Percentiles rank a stretch among this genome's conserved stretches.
These are phyloP conservation scores for Anas bernieri DNA, from an alignment of 2,797 vertebrate genomes.

Conservation along the genomic window DNA sequence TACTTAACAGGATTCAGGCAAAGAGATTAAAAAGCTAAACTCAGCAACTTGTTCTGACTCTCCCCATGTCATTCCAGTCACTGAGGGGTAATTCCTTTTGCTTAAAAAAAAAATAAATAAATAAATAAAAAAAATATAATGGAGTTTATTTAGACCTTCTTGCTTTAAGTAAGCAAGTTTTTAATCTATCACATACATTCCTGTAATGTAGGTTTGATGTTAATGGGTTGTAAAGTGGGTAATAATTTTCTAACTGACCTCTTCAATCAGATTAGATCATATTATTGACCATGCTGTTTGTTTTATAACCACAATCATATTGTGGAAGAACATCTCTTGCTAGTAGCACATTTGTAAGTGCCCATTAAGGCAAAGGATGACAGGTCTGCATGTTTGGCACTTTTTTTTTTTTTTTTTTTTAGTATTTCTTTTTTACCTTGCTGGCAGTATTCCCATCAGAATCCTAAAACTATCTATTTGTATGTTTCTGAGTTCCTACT, in stretches of 20 bases:
- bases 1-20: conserved; percentile 30
- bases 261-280: conserved; percentile 81
- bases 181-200: conserved; percentile 78
- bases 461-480: conserved; percentile 51
- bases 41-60: conserved; percentile 60
- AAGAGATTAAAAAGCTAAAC: conserved; percentile 43
- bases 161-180: conserved; percentile 81
- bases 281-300: conserved; percentile 82
- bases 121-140: conserved; percentile 38
- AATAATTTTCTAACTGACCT: conserved; percentile 82
- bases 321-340: conserved; percentile 75
- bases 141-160: conserved; percentile 74
- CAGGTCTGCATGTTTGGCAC: conserved; percentile 75
- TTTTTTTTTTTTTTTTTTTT: conserved; percentile 75
- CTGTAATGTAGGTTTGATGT: conserved; percentile 80
- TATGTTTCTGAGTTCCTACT: neutral
- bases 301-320: conserved; percentile 83
- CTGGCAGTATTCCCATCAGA: conserved; percentile 66
- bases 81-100: conserved; percentile 58
- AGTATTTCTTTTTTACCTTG: conserved; percentile 60
- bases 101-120: conserved; percentile 9
- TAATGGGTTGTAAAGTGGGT: conserved; percentile 83
- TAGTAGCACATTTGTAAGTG: conserved; percentile 77
- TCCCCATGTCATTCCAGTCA: conserved; percentile 19
- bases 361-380: conserved; percentile 78